Conservation (phyloP, 2,113 vertebrate genomes). For the Oostethus manadensis region DNA sequence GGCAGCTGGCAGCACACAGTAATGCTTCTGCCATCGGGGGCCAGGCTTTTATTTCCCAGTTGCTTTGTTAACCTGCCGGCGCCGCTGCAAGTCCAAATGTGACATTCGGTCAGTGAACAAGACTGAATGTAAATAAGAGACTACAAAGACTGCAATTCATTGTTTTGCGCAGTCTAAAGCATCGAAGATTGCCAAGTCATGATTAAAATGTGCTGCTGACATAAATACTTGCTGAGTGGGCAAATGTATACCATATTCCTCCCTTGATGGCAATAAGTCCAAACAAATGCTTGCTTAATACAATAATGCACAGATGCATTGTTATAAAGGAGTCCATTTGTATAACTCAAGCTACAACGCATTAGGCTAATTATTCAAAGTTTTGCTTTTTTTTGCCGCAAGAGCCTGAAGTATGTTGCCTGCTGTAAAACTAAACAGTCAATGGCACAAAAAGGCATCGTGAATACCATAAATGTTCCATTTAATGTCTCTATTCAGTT, state of each 20-base stretch:
- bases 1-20: conserved; percentile 35
- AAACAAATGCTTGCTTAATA: not conserved
- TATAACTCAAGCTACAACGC: not conserved
- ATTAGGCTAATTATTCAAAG: not conserved
- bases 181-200: not conserved
- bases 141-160: not conserved
- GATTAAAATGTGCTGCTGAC: not conserved
- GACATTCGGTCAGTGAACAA: not conserved
- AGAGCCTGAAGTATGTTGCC: too few species aligned
- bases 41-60: conserved; percentile 3
- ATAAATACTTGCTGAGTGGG: conserved; percentile 4
- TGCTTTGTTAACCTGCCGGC: conserved; percentile 2
- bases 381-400: too few species aligned
- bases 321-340: not conserved
- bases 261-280: not conserved
- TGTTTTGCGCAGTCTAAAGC: not conserved
- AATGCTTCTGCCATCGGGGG: conserved; percentile 9
- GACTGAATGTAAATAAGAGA: not conserved
- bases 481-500: too few species aligned
- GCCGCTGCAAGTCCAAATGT: not conserved
- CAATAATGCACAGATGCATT: not conserved
- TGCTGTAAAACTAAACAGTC: too few species aligned
- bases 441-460: too few species aligned
- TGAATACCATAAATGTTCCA: too few species aligned
- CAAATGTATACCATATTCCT: conserved; percentile 3